Percentiles rank a stretch among this genome's conserved stretches.
Evolutionary conservation across 2,113 vertebrate species (phyloP).

Genomic region (Benitochromis conjunctus): DNA sequence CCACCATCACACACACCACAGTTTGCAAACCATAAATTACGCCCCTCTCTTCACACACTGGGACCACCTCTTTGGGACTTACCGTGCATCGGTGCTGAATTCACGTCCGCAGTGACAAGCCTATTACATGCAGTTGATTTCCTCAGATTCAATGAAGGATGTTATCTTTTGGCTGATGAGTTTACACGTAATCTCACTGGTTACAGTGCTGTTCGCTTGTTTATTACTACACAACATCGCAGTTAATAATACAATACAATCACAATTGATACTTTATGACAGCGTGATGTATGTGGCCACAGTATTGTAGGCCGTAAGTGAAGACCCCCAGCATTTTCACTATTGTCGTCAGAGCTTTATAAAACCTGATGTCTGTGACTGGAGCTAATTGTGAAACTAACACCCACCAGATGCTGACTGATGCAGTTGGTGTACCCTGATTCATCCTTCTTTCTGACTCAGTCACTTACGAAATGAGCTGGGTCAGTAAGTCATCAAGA

Average conservation of each 20-base stretch:
- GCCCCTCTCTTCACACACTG: conserved; percentile 80
- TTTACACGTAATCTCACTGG: not conserved
- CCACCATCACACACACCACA: conserved; percentile 73
- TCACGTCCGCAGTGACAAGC: not conserved
- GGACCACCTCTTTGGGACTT: conserved; percentile 74
- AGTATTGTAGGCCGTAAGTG: not conserved
- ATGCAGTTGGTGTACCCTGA: not conserved
- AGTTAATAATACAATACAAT: not conserved
- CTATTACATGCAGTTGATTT: not conserved
- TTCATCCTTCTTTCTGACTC: not conserved
- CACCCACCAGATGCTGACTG: accelerated
- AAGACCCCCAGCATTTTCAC: not conserved
- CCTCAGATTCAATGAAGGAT: not conserved
- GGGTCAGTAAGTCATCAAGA: not conserved
- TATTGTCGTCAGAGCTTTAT: not conserved
- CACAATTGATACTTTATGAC: not conserved
- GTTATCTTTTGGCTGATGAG: not conserved
- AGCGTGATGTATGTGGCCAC: not conserved
- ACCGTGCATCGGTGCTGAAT: not conserved
- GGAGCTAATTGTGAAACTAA: not conserved
- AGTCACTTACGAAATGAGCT: not conserved
- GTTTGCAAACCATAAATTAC: conserved; percentile 55
- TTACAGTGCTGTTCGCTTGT: not conserved
- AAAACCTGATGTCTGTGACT: no score
- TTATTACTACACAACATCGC: not conserved